Conservation (phyloP, 1,140 invertebrate genomes). For the Drosophila tani region DNA sequence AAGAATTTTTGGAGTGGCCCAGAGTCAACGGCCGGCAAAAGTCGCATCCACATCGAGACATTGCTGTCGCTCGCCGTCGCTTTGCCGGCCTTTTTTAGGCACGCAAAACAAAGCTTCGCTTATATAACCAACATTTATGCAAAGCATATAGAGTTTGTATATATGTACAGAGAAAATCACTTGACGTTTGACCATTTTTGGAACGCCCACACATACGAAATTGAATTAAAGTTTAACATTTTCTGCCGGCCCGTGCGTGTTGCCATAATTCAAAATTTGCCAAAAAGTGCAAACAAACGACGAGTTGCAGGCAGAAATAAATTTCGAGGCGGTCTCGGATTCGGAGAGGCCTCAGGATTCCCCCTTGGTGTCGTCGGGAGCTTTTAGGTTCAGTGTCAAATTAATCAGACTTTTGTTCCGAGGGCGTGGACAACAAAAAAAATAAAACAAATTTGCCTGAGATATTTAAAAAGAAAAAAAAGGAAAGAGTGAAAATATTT, state of each 20-base stretch:
- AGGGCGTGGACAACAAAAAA: constrained; percentile 40
- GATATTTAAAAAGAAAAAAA: constrained; percentile 28
- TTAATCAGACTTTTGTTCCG: constrained; percentile 78
- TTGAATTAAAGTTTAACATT: constrained; percentile 67
- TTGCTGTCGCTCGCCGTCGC: not conserved
- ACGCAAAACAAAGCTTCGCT: constrained; percentile 66
- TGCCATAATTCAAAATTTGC: constrained; percentile 71
- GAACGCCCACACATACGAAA: constrained; percentile 72
- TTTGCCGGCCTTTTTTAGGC: constrained; percentile 76
- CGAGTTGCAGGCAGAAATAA: constrained; percentile 50
- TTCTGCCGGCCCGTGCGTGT: constrained; percentile 7
- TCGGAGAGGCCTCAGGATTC: constrained; percentile 39
- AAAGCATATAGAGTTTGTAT: constrained; percentile 13
- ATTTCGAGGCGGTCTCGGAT: constrained; percentile 46
- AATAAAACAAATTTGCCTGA: constrained; percentile 72
- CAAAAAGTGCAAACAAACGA: constrained; percentile 64
- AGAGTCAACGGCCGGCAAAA: constrained; percentile 71
- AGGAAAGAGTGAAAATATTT: constrained; percentile 53
- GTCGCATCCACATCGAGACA: constrained; percentile 26
- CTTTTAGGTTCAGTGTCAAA: constrained; percentile 76
- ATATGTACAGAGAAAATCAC: constrained; percentile 48
- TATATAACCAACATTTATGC: constrained; percentile 44
- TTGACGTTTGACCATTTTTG: constrained; percentile 76
- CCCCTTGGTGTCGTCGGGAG: constrained; percentile 54
- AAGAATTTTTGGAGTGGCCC: constrained; percentile 62